phyloP scores from a whole-genome alignment of 2,888 invertebrate genomes.

The Choreutis nemorana region DNA sequence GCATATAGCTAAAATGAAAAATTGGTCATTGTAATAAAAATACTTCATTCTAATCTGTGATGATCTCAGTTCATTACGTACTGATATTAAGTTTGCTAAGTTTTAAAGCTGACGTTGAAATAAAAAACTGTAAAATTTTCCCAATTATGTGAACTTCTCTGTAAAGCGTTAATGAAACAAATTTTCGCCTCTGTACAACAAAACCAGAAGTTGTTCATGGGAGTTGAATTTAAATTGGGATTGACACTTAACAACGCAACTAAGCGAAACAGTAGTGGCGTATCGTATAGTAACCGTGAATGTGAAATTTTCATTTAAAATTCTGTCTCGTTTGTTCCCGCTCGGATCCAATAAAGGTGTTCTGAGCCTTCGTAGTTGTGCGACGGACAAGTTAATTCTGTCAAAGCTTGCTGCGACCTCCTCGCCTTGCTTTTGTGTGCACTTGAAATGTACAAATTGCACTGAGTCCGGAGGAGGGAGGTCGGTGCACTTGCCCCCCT shows the following conservation, averaged over 20 bases:
- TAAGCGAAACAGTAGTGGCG: too few relatives aligned
- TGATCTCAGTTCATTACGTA: too few relatives aligned
- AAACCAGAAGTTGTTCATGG: too few relatives aligned
- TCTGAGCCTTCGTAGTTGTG: slow-evolving; percentile 40
- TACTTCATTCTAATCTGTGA: too few relatives aligned
- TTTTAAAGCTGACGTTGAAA: too few relatives aligned
- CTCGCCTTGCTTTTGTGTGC: slow-evolving; percentile 61
- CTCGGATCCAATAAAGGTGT: slow-evolving; percentile 57
- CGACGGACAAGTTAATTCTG: slow-evolving; percentile 63
- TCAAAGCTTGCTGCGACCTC: slow-evolving; percentile 61
- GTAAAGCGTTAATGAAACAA: too few relatives aligned
- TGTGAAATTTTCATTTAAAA: slow-evolving; percentile 21
- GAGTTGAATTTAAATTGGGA: slow-evolving; percentile 7
- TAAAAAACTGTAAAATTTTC: too few relatives aligned
- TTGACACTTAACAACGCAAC: slow-evolving; percentile 7
- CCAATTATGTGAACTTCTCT: too few relatives aligned
- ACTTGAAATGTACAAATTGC: slow-evolving; percentile 68
- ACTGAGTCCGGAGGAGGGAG: slow-evolving; percentile 48
- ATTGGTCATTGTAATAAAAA: too few relatives aligned
- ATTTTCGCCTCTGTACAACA: too few relatives aligned
- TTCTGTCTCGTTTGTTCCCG: slow-evolving; percentile 27
- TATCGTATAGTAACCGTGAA: slow-evolving; percentile 4
- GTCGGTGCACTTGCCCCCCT: slow-evolving; percentile 50
- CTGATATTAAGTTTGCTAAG: too few relatives aligned
- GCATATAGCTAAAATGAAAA: too few relatives aligned